Base-by-base conservation (phyloP, 2,797 vertebrate genomes). In the Melanotaenia nigrans region DNA sequence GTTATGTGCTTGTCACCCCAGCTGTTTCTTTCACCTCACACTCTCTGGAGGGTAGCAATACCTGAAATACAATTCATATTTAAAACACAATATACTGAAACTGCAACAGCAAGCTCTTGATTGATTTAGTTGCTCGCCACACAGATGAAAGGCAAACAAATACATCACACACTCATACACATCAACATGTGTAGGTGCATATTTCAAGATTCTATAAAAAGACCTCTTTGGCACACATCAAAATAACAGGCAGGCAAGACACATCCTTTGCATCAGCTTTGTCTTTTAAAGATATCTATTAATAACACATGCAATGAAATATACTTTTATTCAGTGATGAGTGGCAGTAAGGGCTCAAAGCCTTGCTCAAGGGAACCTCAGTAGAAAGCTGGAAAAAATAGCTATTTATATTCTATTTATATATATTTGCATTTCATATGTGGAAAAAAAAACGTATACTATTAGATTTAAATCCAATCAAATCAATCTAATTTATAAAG, bases 11-110 rank as follows among this genome's bases (percentile, higher is more conserved):
- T 68, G 65, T 80, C 61, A 42, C 73, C 62, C 70, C 75, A 84
- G 76, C 77, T 89, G 84, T 70, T 87, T 73, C 79, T 78, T 70
- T 84, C 75, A 81, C 79, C 75, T 77, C 73, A 42, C 12, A 1
- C 69, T 82, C 71, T 73, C 36, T 38, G 33, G 71, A 56, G 56
- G 61, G 33, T 12, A 38, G 70, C 30, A 14, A 79, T 82, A 87
- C 81, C 79, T 87, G 72, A 51, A 82, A 59, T 63, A 68, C 8
- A 49, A 84, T 73, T 90, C 78, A 77, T 68, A 78, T 83, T 86
- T 71, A 84, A 79, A 89, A 75, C 69, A 78, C 72, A 77, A 66
- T 72, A 67, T 47, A 51, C 61, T 60, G 30, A 40, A 76, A 82
- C 54, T 79, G 74, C 69, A 69, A 66, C 58, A 72, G 38, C 62